Percentiles rank a stretch among this genome's conserved stretches.
phyloP scores from a whole-genome alignment of 2,113 vertebrate genomes.

The Shinisaurus crocodilurus region DNA sequence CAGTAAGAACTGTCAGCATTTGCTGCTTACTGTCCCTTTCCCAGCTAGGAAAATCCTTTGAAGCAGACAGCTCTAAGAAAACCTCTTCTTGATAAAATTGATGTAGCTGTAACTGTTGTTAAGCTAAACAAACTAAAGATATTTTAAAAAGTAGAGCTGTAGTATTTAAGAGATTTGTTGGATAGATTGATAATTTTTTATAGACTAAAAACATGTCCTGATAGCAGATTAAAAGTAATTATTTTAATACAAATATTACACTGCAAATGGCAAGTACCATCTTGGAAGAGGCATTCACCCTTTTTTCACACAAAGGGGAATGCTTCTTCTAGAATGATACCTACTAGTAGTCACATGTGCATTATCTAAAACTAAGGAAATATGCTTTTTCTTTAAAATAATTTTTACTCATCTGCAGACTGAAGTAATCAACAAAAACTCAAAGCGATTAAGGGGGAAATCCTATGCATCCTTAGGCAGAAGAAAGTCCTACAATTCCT shows the following conservation, averaged over 20 bases:
- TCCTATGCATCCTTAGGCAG: no score
- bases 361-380: not conserved
- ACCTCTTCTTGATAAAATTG: slow-evolving; percentile 62
- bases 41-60: slow-evolving; percentile 66
- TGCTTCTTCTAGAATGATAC: not conserved
- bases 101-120: slow-evolving; percentile 65
- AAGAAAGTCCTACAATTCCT: no score
- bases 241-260: not conserved
- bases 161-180: not conserved
- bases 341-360: not conserved
- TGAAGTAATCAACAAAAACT: not conserved
- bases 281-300: not conserved
- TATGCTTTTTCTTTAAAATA: not conserved
- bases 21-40: slow-evolving; percentile 65
- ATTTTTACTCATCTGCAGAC: not conserved
- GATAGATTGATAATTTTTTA: no score
- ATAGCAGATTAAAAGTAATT: not conserved
- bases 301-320: not conserved
- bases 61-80: slow-evolving; percentile 67
- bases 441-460: not conserved
- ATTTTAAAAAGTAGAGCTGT: slow-evolving; percentile 61
- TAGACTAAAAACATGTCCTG: no score
- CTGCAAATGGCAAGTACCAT: not conserved
- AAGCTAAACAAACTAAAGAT: slow-evolving; percentile 63
- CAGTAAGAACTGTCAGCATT: slow-evolving; percentile 67